A percentile compares a stretch with the other conserved stretches of the same genome.
Conservation (phyloP, 2,888 invertebrate genomes). For the Chloromyia formosa region DNA sequence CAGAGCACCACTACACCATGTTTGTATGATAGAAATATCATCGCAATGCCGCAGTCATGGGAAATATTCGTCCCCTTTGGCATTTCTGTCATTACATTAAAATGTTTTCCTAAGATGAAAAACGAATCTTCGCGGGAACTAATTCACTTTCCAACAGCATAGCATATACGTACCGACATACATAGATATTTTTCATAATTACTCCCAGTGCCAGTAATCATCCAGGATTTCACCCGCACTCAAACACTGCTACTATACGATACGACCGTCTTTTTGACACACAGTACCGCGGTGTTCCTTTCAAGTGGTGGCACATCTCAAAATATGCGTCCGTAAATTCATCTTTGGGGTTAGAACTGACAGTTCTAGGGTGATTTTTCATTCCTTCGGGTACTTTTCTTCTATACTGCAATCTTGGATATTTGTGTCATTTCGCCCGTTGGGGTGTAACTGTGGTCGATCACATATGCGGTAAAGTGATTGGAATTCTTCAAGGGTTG, state of each 20-base stretch:
- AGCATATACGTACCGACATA: background rate
- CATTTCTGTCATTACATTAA: no score
- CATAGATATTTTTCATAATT: conserved; percentile 4
- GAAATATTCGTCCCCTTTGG: no score
- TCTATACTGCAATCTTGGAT: background rate
- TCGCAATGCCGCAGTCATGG: no score
- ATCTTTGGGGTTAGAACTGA: conserved; percentile 29
- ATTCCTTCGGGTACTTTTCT: conserved; percentile 24
- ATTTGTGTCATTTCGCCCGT: no score
- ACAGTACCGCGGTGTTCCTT: background rate
- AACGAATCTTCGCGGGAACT: conserved; percentile 24
- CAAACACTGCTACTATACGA: no score
- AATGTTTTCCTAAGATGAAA: background rate
- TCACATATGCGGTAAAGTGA: conserved; percentile 41
- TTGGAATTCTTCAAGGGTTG: conserved; percentile 42
- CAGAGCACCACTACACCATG: no score
- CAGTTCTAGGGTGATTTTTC: conserved; percentile 39
- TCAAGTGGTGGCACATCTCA: conserved; percentile 32
- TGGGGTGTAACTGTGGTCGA: conserved; percentile 36
- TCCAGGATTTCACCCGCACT: conserved; percentile 8
- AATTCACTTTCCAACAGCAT: background rate
- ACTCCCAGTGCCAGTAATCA: background rate
- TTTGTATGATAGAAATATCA: no score
- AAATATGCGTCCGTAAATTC: conserved; percentile 27
- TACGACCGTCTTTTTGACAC: conserved; percentile 21